Conservation (phyloP, 2,797 vertebrate species). For the Alfaro cultratus region DNA sequence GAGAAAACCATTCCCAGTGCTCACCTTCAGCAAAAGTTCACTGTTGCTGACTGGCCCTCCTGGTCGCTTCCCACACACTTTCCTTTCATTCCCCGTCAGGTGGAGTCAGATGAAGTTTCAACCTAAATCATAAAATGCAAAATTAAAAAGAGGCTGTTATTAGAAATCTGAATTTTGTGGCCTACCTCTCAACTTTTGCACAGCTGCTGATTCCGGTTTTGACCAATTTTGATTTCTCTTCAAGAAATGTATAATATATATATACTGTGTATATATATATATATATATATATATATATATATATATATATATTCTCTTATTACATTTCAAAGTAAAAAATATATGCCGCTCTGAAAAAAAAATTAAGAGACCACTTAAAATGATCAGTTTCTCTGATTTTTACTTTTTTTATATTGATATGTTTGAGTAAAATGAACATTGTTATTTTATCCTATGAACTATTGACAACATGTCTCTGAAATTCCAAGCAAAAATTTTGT, state of each 20-base stretch:
- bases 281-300: no score
- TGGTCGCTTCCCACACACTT: constrained; percentile 39
- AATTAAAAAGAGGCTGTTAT: constrained; percentile 4
- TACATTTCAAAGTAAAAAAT: background rate
- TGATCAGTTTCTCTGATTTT: background rate
- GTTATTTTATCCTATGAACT: no score
- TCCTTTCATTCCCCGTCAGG: constrained; percentile 17
- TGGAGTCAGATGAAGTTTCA: constrained; percentile 15
- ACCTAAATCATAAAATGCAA: constrained; percentile 3
- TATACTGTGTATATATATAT: no score
- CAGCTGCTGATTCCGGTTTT: background rate
- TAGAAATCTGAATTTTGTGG: background rate
- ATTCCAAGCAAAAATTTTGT: no score
- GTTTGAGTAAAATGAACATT: no score
- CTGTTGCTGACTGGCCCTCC: constrained; percentile 49
- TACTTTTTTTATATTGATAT: background rate
- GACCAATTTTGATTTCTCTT: background rate
- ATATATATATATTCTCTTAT: no score
- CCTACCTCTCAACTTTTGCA: background rate
- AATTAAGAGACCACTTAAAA: no score
- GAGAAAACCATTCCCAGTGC: constrained; percentile 64
- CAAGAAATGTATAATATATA: background rate
- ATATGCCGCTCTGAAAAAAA: background rate
- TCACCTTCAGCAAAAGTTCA: constrained; percentile 65
- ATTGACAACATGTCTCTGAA: no score